These are phyloP conservation scores for Heterotilapia buettikoferi DNA, from an alignment of 2,113 vertebrate genomes.

Conservation along the genomic window DNA sequence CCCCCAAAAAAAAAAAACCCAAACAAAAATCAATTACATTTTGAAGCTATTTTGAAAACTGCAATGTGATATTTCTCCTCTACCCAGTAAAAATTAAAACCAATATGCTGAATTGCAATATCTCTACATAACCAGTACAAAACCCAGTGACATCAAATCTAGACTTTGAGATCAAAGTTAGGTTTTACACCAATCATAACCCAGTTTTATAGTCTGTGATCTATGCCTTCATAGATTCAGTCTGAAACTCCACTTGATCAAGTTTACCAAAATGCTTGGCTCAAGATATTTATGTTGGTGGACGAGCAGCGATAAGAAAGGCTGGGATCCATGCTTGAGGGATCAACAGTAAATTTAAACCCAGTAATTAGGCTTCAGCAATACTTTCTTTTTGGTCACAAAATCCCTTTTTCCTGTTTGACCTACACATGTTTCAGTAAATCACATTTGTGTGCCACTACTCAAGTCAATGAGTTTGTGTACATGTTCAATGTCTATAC, in stretches of 20 bases:
- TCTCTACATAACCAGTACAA: not conserved
- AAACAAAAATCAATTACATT: not conserved
- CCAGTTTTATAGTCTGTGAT: not conserved
- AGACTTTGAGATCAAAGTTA: not conserved
- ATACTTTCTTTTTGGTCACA: fast-evolving
- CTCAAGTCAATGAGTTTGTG: not conserved
- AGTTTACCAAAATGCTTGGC: not conserved
- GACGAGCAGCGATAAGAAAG: not conserved
- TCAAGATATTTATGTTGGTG: not conserved
- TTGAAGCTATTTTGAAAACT: not conserved
- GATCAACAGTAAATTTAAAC: not conserved
- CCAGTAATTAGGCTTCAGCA: not conserved
- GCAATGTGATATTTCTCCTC: not conserved
- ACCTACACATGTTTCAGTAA: not conserved
- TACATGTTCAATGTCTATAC: not conserved
- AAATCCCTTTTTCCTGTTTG: not conserved
- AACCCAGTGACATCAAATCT: not conserved
- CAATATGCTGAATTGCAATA: not conserved
- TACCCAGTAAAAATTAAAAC: not conserved
- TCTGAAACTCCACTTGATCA: fast-evolving
- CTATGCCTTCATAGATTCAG: not conserved
- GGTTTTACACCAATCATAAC: not conserved
- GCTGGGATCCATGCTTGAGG: not conserved
- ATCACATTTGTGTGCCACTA: not conserved
- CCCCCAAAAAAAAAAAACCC: fast-evolving